A percentile compares a stretch with the other conserved stretches of the same genome.
These are phyloP conservation scores for Aradus depressus DNA, from an alignment of 2,888 invertebrate species.

Conservation along the genomic window DNA sequence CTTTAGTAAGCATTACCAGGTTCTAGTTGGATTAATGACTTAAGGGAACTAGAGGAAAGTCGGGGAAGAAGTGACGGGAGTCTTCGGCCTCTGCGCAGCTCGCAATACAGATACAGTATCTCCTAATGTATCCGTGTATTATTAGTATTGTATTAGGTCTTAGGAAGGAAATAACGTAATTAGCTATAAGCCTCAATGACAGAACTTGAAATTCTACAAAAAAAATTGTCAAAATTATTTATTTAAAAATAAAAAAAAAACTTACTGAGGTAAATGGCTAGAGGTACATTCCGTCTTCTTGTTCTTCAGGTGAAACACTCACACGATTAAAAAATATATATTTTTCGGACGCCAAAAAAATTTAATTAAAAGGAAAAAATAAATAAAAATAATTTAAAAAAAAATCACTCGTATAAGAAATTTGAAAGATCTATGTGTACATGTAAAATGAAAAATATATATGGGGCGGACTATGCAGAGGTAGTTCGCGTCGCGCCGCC, in stretches of 20 bases:
- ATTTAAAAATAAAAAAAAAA: neutral
- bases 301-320: neutral
- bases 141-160: too few species aligned
- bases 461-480: slow-evolving; percentile 3
- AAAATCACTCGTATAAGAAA: slow-evolving; percentile 6
- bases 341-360: slow-evolving; percentile 1
- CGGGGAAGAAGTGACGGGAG: too few species aligned
- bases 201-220: neutral
- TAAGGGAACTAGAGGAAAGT: too few species aligned
- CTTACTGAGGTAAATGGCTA: slow-evolving; percentile 12
- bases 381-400: slow-evolving; percentile 8
- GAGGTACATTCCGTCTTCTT: slow-evolving; percentile 9
- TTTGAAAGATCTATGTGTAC: slow-evolving; percentile 2
- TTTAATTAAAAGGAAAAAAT: neutral
- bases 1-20: too few species aligned
- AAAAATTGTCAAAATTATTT: neutral
- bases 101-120: too few species aligned
- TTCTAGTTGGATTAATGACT: too few species aligned
- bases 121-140: too few species aligned
- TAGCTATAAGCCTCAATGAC: neutral
- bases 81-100: too few species aligned
- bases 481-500: slow-evolving; percentile 5
- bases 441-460: too few species aligned
- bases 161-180: neutral
- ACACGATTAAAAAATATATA: slow-evolving; percentile 5